Conservation (phyloP, 1,140 invertebrate species). For the Drosophila baimaii region DNA sequence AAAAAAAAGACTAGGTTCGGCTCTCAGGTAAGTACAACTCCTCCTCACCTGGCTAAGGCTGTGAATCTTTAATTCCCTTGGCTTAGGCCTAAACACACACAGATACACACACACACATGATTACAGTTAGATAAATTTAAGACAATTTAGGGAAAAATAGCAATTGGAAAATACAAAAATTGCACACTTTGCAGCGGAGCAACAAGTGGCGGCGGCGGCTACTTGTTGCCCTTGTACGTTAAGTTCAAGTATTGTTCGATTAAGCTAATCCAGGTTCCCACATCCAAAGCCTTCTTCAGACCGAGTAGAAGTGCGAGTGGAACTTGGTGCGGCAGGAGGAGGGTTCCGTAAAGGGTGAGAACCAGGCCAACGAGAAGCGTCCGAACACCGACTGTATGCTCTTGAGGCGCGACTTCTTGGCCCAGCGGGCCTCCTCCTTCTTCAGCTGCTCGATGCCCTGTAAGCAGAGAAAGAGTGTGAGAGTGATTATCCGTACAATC, state of each 20-base stretch:
- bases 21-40: constrained; percentile 56
- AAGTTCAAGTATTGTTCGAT: constrained; percentile 60
- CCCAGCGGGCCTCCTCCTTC: constrained; percentile 96
- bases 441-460: constrained; percentile 98
- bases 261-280: constrained; percentile 30
- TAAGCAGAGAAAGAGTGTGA: constrained; percentile 57
- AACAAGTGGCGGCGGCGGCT: constrained; percentile 42
- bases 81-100: constrained; percentile 39
- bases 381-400: constrained; percentile 98
- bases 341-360: constrained; percentile 96
- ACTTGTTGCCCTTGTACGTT: constrained; percentile 59
- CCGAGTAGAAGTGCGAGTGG: constrained; percentile 91
- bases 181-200: constrained; percentile 44
- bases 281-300: constrained; percentile 84
- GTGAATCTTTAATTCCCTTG: constrained; percentile 11
- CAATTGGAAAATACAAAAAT: constrained; percentile 38
- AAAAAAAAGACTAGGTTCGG: constrained; percentile 17
- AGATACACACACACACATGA: constrained; percentile 16
- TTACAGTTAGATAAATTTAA: constrained; percentile 9
- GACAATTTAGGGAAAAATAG: constrained; percentile 35
- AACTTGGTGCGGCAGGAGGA: constrained; percentile 90
- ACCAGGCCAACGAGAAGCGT: constrained; percentile 95
- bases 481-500: not conserved
- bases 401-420: constrained; percentile 95
- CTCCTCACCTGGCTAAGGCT: constrained; percentile 29